These are phyloP conservation scores for Lordiphosa stackelbergi DNA, from an alignment of 1,140 invertebrate genomes.

Conservation along the genomic window DNA sequence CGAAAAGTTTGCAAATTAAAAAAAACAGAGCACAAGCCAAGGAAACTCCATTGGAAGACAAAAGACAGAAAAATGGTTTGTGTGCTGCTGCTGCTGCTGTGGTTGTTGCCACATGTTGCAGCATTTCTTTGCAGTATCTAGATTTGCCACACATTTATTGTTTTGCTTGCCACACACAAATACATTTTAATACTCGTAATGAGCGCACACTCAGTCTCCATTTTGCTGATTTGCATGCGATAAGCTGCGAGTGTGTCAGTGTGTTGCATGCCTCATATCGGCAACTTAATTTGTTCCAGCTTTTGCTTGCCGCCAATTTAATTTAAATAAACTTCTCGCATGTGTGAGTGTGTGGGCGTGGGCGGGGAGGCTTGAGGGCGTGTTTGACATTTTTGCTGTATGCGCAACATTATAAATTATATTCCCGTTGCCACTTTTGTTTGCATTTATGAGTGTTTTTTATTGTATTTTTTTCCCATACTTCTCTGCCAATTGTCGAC, in stretches of 20 bases:
- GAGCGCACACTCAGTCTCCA: conserved; percentile 38
- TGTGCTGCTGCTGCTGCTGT: conserved; percentile 27
- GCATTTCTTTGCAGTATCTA: conserved; percentile 68
- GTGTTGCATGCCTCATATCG: conserved; percentile 43
- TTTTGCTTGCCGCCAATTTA: conserved; percentile 55
- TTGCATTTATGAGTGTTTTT: conserved; percentile 26
- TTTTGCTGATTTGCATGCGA: conserved; percentile 67
- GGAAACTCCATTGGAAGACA: conserved; percentile 51
- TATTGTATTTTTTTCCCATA: conserved; percentile 18
- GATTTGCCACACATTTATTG: conserved; percentile 63
- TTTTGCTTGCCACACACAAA: conserved; percentile 38
- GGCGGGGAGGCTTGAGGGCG: conserved; percentile 42
- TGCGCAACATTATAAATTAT: conserved; percentile 67
- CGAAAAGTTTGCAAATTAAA: conserved; percentile 73
- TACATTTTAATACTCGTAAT: conserved; percentile 46
- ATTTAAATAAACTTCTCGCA: conserved; percentile 52
- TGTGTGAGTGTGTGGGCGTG: conserved; percentile 8
- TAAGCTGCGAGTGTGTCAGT: conserved; percentile 40
- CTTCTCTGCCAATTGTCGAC: conserved; percentile 34
- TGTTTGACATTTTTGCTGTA: conserved; percentile 63
- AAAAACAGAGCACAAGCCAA: conserved; percentile 42
- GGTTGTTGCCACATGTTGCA: conserved; percentile 70
- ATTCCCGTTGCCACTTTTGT: conserved; percentile 68
- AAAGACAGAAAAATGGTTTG: conserved; percentile 58
- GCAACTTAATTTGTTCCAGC: conserved; percentile 65